phyloP scores from a whole-genome alignment of 2,113 vertebrate species.

The Centropus bengalensis region DNA sequence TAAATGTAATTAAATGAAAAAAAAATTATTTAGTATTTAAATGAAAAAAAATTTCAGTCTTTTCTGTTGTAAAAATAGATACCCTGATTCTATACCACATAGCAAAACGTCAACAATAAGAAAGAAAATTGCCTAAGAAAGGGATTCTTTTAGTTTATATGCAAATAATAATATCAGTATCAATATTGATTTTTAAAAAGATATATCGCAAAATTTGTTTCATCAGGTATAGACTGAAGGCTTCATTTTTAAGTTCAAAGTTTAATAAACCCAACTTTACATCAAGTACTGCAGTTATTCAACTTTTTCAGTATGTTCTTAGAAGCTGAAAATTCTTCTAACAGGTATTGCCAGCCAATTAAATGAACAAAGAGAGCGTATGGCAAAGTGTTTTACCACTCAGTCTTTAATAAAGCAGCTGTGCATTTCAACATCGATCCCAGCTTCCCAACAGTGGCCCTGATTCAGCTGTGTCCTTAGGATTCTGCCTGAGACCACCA shows the following conservation, averaged over 20 bases:
- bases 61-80: not conserved
- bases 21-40: too few species aligned
- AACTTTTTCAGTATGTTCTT: not conserved
- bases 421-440: not conserved
- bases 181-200: not conserved
- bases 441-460: not conserved
- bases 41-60: not conserved
- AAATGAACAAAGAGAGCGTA: not conserved
- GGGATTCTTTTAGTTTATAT: not conserved
- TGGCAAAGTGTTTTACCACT: not conserved
- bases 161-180: not conserved
- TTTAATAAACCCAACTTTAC: not conserved
- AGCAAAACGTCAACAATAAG: not conserved
- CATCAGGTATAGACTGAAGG: not conserved
- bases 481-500: not conserved
- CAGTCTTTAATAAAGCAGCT: not conserved
- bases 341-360: not conserved
- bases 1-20: too few species aligned
- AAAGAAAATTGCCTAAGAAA: not conserved
- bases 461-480: not conserved
- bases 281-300: not conserved
- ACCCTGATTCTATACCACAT: not conserved
- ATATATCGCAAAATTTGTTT: not conserved
- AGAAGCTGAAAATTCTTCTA: not conserved
- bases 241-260: not conserved